Evolutionary conservation across 1,140 invertebrate species (phyloP), one percentile per base, ranked within the genome.

Genomic region (Sinonovacula constricta): DNA sequence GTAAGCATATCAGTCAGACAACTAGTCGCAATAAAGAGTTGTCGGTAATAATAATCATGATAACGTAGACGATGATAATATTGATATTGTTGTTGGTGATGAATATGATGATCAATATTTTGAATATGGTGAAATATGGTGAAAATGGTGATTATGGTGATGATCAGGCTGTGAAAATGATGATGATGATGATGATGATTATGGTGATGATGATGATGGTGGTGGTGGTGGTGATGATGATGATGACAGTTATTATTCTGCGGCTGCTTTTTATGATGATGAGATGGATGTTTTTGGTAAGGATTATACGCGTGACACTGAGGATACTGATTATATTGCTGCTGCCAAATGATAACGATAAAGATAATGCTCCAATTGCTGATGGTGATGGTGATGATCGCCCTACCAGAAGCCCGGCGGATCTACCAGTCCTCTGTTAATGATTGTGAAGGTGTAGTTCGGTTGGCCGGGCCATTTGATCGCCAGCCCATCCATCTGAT

Each of bases 401-500:
- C 10, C 10, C 54, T 24, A 68, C 66, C 66, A 68, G 18, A 34
- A 79, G 53, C 36, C 66, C 18, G 22, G 36, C 14, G 14, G 22
- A 24, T 1, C n/a, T n/a, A n/a, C 49, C 5, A 24, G 15, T 18
- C 53, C 67, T 18, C 77, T 26, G 31, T 24, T 24, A 2, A 81
- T 33, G 30, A 74, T 66, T 15, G 79, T 81, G 26, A 83, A 53
- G 22, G 72, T 80, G 51, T 75, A 79, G 3, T 53, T 15, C 0
- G 66, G 80, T 36, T 56, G 76, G 0, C 70, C 70, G 0, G 79
- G 82, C 82, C 82, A 83, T 51, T 66, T 62, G n/a, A 83, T 39
- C 15, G 71, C 65, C 33, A 28, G 12, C 1, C 54, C 45, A 14
- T 51, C 45, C 3, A 79, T 26, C 4, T 26, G 36, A 45, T 68